These are phyloP conservation scores for Enteromius unitaeniatus DNA, from an alignment of 2,797 vertebrate species.

Conservation along the genomic window DNA sequence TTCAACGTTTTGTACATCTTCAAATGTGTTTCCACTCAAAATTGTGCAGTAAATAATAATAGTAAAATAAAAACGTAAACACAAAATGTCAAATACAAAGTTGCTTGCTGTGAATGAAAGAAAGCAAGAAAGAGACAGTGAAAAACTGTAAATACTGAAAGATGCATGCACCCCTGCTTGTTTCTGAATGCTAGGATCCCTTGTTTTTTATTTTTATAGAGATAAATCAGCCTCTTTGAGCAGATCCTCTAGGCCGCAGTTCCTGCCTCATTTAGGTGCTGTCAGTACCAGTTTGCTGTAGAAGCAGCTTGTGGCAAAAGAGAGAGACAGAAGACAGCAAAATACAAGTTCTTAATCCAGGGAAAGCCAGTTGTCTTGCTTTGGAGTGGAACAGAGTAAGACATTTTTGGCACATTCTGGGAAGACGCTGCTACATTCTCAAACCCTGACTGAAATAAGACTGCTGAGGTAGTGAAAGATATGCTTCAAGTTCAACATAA, in stretches of 20 bases:
- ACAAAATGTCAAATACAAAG: conserved; percentile 8
- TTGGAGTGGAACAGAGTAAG: conserved; percentile 34
- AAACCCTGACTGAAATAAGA: background rate
- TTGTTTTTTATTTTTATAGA: background rate
- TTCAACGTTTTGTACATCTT: background rate
- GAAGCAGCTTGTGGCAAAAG: conserved; percentile 23
- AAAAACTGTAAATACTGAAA: background rate
- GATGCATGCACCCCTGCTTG: background rate
- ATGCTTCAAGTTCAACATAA: background rate
- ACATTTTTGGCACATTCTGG: conserved; percentile 17
- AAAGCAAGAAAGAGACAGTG: background rate
- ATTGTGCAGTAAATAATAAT: background rate
- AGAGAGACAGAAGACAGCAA: conserved; percentile 31
- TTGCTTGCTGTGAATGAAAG: conserved; percentile 10
- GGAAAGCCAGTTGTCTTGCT: conserved; percentile 44
- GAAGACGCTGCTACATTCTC: conserved; percentile 1
- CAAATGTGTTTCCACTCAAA: background rate
- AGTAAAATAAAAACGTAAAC: background rate
- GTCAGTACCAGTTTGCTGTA: conserved; percentile 23
- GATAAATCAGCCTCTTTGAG: conserved; percentile 24
- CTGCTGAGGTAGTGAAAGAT: conserved; percentile 7
- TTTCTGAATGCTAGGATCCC: background rate
- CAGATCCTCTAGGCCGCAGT: conserved; percentile 43
- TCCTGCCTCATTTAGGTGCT: conserved; percentile 5
- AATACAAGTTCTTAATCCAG: conserved; percentile 51